Evolutionary conservation across 1,140 invertebrate species (phyloP), one percentile per base, ranked within the genome.

Genomic region (Vanessa atalanta): DNA sequence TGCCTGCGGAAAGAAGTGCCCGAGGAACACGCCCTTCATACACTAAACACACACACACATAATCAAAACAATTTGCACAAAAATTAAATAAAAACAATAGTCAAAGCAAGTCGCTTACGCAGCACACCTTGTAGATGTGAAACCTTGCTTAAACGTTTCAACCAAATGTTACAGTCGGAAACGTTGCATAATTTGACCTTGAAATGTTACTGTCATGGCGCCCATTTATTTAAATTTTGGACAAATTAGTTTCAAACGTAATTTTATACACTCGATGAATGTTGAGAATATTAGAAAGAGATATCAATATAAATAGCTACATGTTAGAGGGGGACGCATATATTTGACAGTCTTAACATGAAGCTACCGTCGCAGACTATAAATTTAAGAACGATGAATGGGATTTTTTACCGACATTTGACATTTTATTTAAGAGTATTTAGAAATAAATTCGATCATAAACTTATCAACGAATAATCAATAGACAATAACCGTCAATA

Each of bases 1-100:
- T 90, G 96, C 96, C 70, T 97, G 97, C 93, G 95, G 96, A 75
- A 96, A 96, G 89, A 97, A 97, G 93, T 97, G 96, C 93, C 95
- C 96, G 91, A 95, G 95, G 76, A 94, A 87, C 75, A 79, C 79
- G 61, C 85, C 88, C 12, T 90, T 89, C 82, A 78, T 88, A 77
- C 88, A 88, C 82, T 93, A 83, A 69, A 70, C 47, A 47, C 13
- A 57, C 60, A 55, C 3, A 16, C 50, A 31, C 26, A 31, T 9
- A 43, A 9, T 43, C 6, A 31, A 50, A 65, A 61, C 15, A 26
- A 55, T 55, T 64, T 20, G 20, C 26, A 53, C 48, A 13, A 1
- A 64, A 64, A 26, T 15, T 66, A 51, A 11, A 23, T 66, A 8
- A n/a, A 20, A 65, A 37, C 31, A 37, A 5, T 37, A 43, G 37